Percentiles rank a stretch among this genome's conserved stretches.
These are phyloP conservation scores for Myodes glareolus DNA, from an alignment of 2,113 vertebrate species.

Conservation along the genomic window DNA sequence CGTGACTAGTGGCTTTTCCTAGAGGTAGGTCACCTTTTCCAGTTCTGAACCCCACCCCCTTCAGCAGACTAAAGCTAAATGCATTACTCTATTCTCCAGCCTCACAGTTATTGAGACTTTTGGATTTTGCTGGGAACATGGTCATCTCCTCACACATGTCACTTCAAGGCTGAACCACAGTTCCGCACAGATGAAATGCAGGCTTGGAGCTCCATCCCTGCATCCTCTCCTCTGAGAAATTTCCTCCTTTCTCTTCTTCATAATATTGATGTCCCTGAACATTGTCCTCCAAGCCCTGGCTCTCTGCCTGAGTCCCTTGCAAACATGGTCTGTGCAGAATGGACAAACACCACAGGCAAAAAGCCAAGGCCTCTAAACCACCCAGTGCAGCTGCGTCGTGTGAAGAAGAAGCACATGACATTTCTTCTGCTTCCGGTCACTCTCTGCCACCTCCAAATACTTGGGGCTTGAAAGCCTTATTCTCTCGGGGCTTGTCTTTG, in stretches of 20 bases:
- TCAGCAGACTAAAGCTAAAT: not conserved
- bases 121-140: no score
- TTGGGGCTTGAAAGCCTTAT: not conserved
- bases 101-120: not conserved
- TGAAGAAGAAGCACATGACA: fast-evolving
- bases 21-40: fast-evolving
- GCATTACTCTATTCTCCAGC: fast-evolving
- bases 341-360: not conserved
- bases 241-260: not conserved
- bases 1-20: not conserved
- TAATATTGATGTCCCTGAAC: not conserved
- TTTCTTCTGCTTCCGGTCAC: not conserved
- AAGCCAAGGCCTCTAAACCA: not conserved
- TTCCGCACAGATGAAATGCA: not conserved
- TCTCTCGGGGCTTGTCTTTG: not conserved
- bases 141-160: no score
- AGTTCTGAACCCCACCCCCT: not conserved
- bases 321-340: not conserved
- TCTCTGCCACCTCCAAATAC: not conserved
- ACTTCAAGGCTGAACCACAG: not conserved
- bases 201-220: not conserved
- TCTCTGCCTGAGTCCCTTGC: not conserved
- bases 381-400: fast-evolving
- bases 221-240: not conserved
- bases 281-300: not conserved